phyloP scores from a whole-genome alignment of 2,888 invertebrate species.

The Antitype chi region DNA sequence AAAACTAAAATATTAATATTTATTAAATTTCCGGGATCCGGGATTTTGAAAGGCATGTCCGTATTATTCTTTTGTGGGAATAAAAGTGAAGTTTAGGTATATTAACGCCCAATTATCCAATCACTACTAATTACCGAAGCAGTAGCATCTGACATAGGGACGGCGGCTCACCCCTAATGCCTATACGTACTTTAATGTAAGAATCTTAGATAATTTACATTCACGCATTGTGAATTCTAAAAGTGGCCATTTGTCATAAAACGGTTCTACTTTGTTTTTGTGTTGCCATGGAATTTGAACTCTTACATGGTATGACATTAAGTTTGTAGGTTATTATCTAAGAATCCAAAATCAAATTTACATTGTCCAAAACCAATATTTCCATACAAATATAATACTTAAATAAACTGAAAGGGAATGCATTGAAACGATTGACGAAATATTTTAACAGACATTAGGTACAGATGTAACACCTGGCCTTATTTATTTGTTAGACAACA shows the following conservation, averaged over 20 bases:
- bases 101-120: no score
- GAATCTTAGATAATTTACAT: not conserved
- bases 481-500: conserved; percentile 29
- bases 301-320: not conserved
- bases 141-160: not conserved
- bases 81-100: no score
- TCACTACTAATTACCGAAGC: not conserved
- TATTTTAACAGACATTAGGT: not conserved
- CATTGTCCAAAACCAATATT: not conserved
- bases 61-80: no score
- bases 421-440: conserved; percentile 9
- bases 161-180: not conserved
- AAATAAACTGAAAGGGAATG: not conserved
- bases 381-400: not conserved
- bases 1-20: no score
- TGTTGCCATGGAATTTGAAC: not conserved
- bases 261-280: not conserved
- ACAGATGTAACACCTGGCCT: conserved; percentile 4
- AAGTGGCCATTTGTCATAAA: not conserved
- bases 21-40: no score
- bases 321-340: not conserved
- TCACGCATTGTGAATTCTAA: not conserved
- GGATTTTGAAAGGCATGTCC: no score
- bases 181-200: not conserved
- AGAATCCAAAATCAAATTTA: not conserved